Percentiles rank a stretch among this genome's conserved stretches.
phyloP scores from a whole-genome alignment of 2,113 vertebrate genomes.

The Syngnathoides biaculeatus region DNA sequence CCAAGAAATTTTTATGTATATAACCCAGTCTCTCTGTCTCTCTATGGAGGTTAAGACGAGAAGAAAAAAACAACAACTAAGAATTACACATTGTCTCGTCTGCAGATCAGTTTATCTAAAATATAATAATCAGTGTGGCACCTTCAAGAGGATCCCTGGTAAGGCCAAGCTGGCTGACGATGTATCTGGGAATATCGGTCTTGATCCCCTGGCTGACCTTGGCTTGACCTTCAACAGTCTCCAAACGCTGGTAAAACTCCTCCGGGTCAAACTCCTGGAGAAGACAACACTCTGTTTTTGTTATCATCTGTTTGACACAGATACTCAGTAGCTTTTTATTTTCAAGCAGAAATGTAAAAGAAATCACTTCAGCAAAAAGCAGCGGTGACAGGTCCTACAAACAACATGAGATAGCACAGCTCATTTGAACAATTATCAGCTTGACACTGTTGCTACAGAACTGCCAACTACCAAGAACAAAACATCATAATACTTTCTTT shows the following conservation, averaged over 20 bases:
- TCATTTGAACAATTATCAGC: neutral
- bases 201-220: conserved; percentile 88
- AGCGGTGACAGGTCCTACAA: neutral
- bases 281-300: neutral
- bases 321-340: neutral
- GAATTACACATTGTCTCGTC: neutral
- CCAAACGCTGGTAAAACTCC: conserved; percentile 91
- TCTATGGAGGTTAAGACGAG: neutral
- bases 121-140: conserved; percentile 35
- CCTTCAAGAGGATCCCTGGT: conserved; percentile 88
- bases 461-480: neutral
- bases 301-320: neutral
- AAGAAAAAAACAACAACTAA: neutral
- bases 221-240: conserved; percentile 88
- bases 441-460: neutral
- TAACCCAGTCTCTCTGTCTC: neutral
- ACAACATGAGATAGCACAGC: neutral
- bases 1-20: neutral
- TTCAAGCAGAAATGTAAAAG: neutral
- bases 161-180: conserved; percentile 89
- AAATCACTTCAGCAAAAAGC: neutral
- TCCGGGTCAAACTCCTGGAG: conserved; percentile 91
- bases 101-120: neutral
- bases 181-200: conserved; percentile 88
- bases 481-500: neutral